Evolutionary conservation across 1,140 invertebrate species (phyloP), one percentile per base, ranked within the genome.

Genomic region (Drosophila tropicalis): DNA sequence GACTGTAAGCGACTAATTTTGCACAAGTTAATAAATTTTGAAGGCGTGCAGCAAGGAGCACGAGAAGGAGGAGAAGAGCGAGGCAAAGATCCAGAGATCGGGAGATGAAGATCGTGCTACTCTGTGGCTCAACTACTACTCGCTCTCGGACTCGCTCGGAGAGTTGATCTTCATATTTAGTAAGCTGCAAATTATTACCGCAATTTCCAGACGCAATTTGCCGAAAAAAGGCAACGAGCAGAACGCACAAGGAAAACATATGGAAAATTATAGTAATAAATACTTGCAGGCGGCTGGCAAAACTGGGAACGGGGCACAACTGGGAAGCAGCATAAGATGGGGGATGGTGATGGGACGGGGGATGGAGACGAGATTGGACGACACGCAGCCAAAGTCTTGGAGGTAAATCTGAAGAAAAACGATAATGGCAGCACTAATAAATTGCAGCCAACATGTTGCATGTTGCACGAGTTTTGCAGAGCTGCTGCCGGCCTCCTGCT

Each of bases 181-280:
- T 81, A 77, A 84, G 84, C 83, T 78, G 75, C 85, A 89, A 89
- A 89, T 89, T 89, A 89, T 89, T 76, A 79, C 84, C 62, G 70
- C 84, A 87, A 87, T 89, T 87, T 89, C 70, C 83, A 87, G 80
- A 65, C 84, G 80, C 84, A 89, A 89, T 89, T 89, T 89, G 84
- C 85, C 84, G 32, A 89, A 89, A 87, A 87, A 66, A 67, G 61
- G 62, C 68, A 79, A 79, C 69, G 64, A 79, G 69, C 75, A 78
- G 75, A 86, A 86, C 82, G 81, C 82, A 86, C 83, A 79, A 70
- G 80, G 73, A 87, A 87, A 87, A 89, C 84, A 89, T 89, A 89
- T 89, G 84, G 84, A 89, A 89, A 89, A 89, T 89, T 89, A 89
- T 89, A 89, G 77, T 89, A 89, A 89, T 89, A 89, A 89, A 89